A percentile compares a stretch with the other conserved stretches of the same genome.
Conservation (phyloP, 53 echinoderm and acorn worm species). For the Antedon mediterranea region DNA sequence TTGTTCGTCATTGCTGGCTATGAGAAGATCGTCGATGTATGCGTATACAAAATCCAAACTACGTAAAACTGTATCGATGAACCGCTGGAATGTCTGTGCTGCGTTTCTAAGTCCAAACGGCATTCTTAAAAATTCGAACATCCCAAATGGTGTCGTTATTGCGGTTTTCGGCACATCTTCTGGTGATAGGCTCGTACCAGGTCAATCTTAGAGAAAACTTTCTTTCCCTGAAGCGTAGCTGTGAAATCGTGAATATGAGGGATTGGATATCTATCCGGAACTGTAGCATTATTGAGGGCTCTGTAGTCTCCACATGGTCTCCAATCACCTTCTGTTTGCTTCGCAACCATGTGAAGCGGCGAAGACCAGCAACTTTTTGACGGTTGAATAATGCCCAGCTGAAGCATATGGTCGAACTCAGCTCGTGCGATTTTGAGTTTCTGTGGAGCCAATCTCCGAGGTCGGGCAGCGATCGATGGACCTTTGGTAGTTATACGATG, state of each 20-base stretch:
- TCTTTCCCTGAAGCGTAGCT: conserved; percentile 6
- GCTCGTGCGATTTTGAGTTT: conserved; percentile 4
- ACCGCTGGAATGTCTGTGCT: conserved; percentile 26
- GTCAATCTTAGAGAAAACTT: conserved; percentile 29
- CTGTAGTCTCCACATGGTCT: conserved; percentile 23
- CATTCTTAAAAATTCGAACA: conserved; percentile 29
- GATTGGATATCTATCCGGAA: conserved; percentile 31
- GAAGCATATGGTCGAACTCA: conserved; percentile 37
- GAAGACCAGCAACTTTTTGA: conserved; percentile 32
- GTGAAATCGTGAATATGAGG: conserved; percentile 40
- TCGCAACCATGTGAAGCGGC: conserved; percentile 3
- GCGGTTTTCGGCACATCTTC: conserved; percentile 22
- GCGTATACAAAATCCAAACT: conserved; percentile 28
- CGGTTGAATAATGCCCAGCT: conserved; percentile 25
- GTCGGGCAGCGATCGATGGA: conserved; percentile 17
- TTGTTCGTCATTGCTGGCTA: conserved; percentile 16
- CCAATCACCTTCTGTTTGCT: conserved; percentile 3
- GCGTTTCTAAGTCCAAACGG: conserved; percentile 33
- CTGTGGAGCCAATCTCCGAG: conserved; percentile 12
- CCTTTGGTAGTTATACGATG: conserved; percentile 29
- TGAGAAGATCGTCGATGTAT: conserved; percentile 35
- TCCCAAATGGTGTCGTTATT: conserved; percentile 28
- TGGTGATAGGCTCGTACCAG: conserved; percentile 17
- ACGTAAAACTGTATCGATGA: conserved; percentile 19
- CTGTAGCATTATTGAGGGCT: conserved; percentile 17